Base-by-base conservation (phyloP, 2,888 invertebrate genomes). In the Heteropelma amictum region DNA sequence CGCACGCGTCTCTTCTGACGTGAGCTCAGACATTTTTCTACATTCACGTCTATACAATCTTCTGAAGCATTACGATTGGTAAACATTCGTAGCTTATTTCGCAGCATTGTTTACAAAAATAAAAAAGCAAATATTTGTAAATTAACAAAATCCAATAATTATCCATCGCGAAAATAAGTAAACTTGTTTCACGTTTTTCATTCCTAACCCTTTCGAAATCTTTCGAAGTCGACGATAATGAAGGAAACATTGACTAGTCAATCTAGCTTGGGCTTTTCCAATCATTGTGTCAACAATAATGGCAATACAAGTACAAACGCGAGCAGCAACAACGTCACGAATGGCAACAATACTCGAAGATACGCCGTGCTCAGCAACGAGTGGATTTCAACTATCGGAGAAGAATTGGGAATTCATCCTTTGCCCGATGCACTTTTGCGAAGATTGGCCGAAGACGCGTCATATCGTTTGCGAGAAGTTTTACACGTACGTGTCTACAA, bases 401-500 rank as follows among this genome's bases (percentile, higher is more conserved):
- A 89, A 73, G 89, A 89, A 77, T 78, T 89, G 23, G 88, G 88
- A 23, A 82, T 89, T 78, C 85, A 88, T 78, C 84, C 88, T 4
- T 70, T 89, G 17, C 85, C 87, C 0, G 88, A 89, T 78, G 79
- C 85, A 53, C 77, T 89, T 23, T 73, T 87, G 8, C 74, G 82
- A 47, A 85, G 86, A 80, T 76, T 89, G 6, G 87, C 89, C 2
- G 88, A 89, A 71, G 89, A 89, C 82, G 88, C 88, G 40, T 88
- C 89, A 0, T 89, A 89, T 78, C 85, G 87, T 38, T 79, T 89
- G 17, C 80, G 88, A 76, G 89, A 89, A 83, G 85, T 89, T 77
- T 80, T 89, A 47, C 86, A 89, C 56, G 88, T 88, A 76, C 68
- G 78, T 40, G n/a, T n/a, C n/a, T 45, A 23, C 14, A 47, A 2